Evolutionary conservation across 2,797 vertebrate genomes (phyloP), one percentile per base, ranked within the genome.

Genomic region (Pantherophis alleghaniensis): DNA sequence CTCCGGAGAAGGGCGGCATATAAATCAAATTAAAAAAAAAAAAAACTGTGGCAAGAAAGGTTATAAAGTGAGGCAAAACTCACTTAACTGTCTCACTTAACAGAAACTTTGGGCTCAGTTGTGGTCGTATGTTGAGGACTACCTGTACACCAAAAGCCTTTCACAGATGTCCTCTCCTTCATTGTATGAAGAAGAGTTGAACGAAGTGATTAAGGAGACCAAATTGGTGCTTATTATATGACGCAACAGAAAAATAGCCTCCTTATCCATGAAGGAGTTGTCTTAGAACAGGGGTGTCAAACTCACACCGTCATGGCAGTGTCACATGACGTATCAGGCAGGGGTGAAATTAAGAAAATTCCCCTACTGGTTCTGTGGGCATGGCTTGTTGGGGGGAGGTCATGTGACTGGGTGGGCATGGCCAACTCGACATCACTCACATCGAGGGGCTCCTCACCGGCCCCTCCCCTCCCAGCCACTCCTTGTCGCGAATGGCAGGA

Each of bases 281-380:
- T 83, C 74, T 83, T 20, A 42, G 37, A 83, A 83, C 18, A 59
- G 57, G 18, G 57, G 6, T 59, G 57, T 59, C 57, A 20, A 59
- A 20, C 57, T 20, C 1, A 6, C 5, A 18, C 22, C 2, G 1
- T 59, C 18, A 20, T 0, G 18, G 56, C 4, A 14, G 16, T 1
- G 2, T 22, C 57, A 20, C 5, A 16, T 59, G 57, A 59, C 0
- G 18, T 59, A 7, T 59, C 2, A 1, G 56, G 47, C 47, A 7
- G 47, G 6, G 47, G 47, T 51, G 47, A 51, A 51, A 51, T 51
- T 51, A 51, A 51, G 6, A 51, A 51, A 51, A 7, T 51, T 51
- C 47, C 47, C 47, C 47, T 51, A 51, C 47, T 5, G 6, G 47
- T 51, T 51, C 47, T 51, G 47, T 51, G 47, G 47, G 47, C 6